Evolutionary conservation across 1,140 invertebrate species (phyloP).

Genomic region (Macrocentrus cingulum): DNA sequence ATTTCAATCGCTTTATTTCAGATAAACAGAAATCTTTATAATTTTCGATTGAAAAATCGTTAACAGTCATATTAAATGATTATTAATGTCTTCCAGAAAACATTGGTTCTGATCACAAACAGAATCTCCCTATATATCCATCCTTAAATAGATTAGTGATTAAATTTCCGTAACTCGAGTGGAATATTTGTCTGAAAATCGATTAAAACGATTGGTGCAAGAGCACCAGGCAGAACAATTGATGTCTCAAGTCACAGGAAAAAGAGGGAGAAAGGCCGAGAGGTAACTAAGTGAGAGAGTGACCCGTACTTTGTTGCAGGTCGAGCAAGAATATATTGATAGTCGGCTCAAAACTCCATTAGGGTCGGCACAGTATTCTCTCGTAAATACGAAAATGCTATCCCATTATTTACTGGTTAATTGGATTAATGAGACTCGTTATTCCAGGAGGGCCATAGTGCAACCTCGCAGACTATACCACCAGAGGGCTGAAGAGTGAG

Average conservation of each 20-base stretch:
- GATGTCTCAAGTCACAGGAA: background rate
- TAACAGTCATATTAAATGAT: too few species aligned
- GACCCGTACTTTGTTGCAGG: slow-evolving; percentile 53
- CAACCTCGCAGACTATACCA: slow-evolving; percentile 21
- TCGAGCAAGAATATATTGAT: slow-evolving; percentile 58
- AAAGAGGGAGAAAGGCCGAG: slow-evolving; percentile 1
- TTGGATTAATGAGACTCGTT: slow-evolving; percentile 62
- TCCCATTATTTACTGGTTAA: slow-evolving; percentile 62
- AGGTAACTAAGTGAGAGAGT: slow-evolving; percentile 54
- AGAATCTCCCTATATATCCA: too few species aligned
- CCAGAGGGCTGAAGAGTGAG: slow-evolving; percentile 22
- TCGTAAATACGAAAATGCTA: slow-evolving; percentile 61
- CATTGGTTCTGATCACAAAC: too few species aligned
- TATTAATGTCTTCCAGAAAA: too few species aligned
- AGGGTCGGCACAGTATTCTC: slow-evolving; percentile 49
- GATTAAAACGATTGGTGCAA: slow-evolving; percentile 1
- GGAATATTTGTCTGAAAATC: background rate
- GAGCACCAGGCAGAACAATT: background rate
- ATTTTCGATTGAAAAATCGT: too few species aligned
- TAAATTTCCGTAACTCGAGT: too few species aligned
- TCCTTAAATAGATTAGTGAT: too few species aligned
- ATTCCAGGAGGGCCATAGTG: slow-evolving; percentile 39
- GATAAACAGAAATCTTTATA: too few species aligned
- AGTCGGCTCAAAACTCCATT: slow-evolving; percentile 61
- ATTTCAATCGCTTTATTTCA: too few species aligned